Percentiles rank a stretch among this genome's conserved stretches.
Conservation (phyloP, 2,113 vertebrate genomes). For the Cervus canadensis region DNA sequence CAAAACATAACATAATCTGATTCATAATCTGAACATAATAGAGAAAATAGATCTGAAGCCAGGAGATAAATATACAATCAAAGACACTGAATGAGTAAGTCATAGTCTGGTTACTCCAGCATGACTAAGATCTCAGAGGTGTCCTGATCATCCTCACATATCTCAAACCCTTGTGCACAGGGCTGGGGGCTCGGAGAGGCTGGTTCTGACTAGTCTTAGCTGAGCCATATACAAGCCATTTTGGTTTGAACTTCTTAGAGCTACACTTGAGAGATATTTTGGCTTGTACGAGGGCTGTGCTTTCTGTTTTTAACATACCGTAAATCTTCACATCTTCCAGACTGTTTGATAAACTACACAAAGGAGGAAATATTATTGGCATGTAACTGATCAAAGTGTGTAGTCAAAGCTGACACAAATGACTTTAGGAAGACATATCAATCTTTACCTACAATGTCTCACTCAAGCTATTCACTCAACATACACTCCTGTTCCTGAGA, state of each 20-base stretch:
- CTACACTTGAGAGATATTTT: background rate
- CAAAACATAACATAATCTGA: background rate
- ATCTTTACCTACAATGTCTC: background rate
- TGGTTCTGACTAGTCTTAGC: background rate
- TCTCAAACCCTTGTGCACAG: background rate
- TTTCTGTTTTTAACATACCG: background rate
- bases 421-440: background rate
- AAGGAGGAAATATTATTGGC: background rate
- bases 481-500: background rate
- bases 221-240: too few relatives aligned
- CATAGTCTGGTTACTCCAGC: background rate
- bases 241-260: background rate
- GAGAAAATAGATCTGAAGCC: background rate
- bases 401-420: background rate
- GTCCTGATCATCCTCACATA: background rate
- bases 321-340: background rate
- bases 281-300: background rate
- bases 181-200: accelerated
- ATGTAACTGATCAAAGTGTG: background rate
- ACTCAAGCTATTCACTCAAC: background rate
- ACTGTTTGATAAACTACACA: background rate
- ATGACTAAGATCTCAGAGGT: background rate
- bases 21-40: background rate
- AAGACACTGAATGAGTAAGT: background rate
- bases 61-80: background rate